phyloP scores from a whole-genome alignment of 2,888 invertebrate species.

The Cyclophora punctaria region DNA sequence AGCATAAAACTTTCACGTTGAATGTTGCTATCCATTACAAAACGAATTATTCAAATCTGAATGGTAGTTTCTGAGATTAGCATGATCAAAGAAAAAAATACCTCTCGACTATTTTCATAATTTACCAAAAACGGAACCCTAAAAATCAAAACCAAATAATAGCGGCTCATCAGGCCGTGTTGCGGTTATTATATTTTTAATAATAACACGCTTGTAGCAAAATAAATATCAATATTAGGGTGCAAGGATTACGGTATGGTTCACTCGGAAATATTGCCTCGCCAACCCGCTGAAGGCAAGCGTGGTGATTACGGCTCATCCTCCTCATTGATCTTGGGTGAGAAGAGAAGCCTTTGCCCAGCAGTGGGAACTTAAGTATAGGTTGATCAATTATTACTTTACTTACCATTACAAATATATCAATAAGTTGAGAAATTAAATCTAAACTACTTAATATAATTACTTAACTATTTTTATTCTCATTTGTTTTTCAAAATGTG shows the following conservation, averaged over 20 bases:
- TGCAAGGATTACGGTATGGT: background rate
- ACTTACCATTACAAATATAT: no score
- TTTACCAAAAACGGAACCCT: conserved; percentile 8
- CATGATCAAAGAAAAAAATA: no score
- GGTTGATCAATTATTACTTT: no score
- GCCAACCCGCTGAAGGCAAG: no score
- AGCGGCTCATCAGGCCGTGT: conserved; percentile 27
- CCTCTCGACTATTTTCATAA: background rate
- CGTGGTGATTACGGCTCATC: no score
- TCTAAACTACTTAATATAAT: background rate
- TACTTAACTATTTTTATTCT: conserved; percentile 21
- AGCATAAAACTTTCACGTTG: no score
- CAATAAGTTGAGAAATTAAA: no score
- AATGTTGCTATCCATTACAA: no score
- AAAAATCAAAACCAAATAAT: conserved; percentile 17
- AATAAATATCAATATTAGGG: conserved; percentile 30
- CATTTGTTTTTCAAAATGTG: background rate
- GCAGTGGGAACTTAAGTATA: no score
- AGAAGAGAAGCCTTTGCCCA: conserved; percentile 21
- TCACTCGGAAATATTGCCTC: background rate
- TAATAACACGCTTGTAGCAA: conserved; percentile 27
- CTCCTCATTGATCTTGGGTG: no score
- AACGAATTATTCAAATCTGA: no score
- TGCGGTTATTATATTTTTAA: conserved; percentile 30
- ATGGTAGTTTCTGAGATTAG: no score